Conservation (phyloP, 2,113 vertebrate genomes). For the Pelecanoides urinatrix region DNA sequence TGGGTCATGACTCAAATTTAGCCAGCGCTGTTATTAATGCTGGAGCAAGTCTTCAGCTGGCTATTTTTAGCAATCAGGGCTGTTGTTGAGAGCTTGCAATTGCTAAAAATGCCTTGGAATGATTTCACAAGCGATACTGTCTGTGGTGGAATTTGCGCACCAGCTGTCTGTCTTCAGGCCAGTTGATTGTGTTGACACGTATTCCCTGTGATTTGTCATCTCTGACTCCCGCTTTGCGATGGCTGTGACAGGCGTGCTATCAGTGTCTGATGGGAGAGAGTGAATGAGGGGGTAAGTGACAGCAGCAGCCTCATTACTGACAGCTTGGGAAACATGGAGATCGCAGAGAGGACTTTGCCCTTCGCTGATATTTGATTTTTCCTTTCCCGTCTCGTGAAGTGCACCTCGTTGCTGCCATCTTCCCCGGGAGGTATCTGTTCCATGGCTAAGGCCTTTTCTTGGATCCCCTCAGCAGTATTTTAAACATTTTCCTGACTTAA, state of each 20-base stretch:
- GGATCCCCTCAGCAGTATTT: not conserved
- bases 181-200: constrained; percentile 58
- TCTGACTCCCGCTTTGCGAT: not conserved
- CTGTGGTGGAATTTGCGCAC: constrained; percentile 54
- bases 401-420: not conserved
- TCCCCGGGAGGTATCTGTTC: rapidly evolving
- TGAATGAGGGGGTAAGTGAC: not conserved
- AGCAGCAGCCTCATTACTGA: constrained; percentile 4
- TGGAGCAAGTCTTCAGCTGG: not conserved
- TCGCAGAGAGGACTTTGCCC: not conserved
- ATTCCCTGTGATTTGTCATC: constrained; percentile 66
- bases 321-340: not conserved
- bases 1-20: constrained; percentile 50
- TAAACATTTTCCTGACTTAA: not conserved
- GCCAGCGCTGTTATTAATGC: constrained; percentile 10
- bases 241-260: constrained; percentile 56
- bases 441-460: not conserved
- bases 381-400: rapidly evolving
- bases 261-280: constrained; percentile 35
- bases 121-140: constrained; percentile 19
- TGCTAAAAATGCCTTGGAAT: constrained; percentile 49
- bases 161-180: constrained; percentile 65
- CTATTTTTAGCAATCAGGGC: constrained; percentile 56
- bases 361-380: not conserved
- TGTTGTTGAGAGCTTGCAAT: constrained; percentile 10